Base-by-base conservation (phyloP, 2,888 invertebrate genomes). In the Brachypterus glaber region DNA sequence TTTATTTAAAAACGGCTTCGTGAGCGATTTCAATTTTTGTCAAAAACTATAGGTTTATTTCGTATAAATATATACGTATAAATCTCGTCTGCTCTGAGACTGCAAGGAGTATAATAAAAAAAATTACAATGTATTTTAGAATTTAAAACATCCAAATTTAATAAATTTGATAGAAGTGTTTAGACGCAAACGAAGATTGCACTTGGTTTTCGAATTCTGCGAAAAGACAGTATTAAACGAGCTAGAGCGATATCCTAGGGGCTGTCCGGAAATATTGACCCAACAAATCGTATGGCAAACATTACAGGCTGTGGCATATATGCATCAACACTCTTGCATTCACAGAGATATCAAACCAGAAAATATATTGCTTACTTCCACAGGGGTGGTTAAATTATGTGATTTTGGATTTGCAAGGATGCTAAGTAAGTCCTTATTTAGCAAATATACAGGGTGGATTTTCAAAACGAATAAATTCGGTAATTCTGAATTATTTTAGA, bases 371-470 rank as follows among this genome's bases (percentile, higher is more conserved):
- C 77, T 98, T 39, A 96, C 93, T 9, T 76, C 80, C 37, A 84
- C 84, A 44, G 95, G 95, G 1, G 85, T 93, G 36, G 92, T 98
- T 44, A 98, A 98, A 66, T 72, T 98, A 2, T 98, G 92, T 62
- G 97, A 98, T 68, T 98, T 98, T 67, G 98, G 98, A 34, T 98
- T 98, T 67, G 98, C 98, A 0, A 75, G 98, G 55, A 86, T 95
- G 76, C 76, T 98, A 58, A 88, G 88, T 82, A 69, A 67, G 69
- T 60, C 12, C 11, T 32, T 9, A 5, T n/a, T n/a, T n/a, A n/a
- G n/a, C n/a, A n/a, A n/a, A n/a, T n/a, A n/a, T n/a, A n/a, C n/a
- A n/a, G n/a, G n/a, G n/a, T n/a, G n/a, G n/a, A n/a, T n/a, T n/a
- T n/a, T n/a, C n/a, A n/a, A n/a, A n/a, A n/a, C n/a, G n/a, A n/a